Base-by-base conservation (phyloP, 2,888 invertebrate species). In the Oxycera nigricornis region DNA sequence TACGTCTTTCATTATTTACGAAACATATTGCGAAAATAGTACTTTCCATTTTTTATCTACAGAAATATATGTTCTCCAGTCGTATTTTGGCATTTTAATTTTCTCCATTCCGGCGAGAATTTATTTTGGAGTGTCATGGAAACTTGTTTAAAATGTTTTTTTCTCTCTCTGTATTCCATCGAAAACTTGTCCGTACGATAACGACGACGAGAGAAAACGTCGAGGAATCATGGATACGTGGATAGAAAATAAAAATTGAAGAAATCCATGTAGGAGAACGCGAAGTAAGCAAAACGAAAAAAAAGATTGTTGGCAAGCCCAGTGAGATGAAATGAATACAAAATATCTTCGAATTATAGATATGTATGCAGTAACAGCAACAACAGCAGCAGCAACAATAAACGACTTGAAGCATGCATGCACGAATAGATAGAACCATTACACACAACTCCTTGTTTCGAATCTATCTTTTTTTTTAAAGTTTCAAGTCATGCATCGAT, bases 401-500 rank as follows among this genome's bases (percentile, higher is more conserved):
- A n/a, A n/a, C n/a, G n/a, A n/a, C n/a, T n/a, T n/a, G n/a, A n/a
- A n/a, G n/a, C n/a, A n/a, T n/a, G 24, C 9, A 20, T 22, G 55
- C 55, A 55, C 11, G 24, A 24, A 55, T 22, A 55, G 20, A 55
- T 55, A 55, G 24, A 55, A 24, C 46, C 46, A n/a, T 46, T 17
- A 17, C 46, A n/a, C 14, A 17, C 14, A 46, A n/a, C 17, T 22
- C 22, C 52, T 17, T 4, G 17, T 3, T 17, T 22, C 22, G 52
- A 55, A 55, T 20, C 52, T 46, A 46, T 46, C 17, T 46, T 46
- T 3, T 46, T n/a, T 46, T 46, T 74, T 74, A 59, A 39, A 28
- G 31, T 72, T 74, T 74, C 72, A 72, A 62, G 74, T 74, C 74
- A 74, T 74, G 74, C 74, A 72, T 74, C 74, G 74, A 72, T 74